Conservation (phyloP, 2,797 vertebrate species). For the Galaxias olidus region DNA sequence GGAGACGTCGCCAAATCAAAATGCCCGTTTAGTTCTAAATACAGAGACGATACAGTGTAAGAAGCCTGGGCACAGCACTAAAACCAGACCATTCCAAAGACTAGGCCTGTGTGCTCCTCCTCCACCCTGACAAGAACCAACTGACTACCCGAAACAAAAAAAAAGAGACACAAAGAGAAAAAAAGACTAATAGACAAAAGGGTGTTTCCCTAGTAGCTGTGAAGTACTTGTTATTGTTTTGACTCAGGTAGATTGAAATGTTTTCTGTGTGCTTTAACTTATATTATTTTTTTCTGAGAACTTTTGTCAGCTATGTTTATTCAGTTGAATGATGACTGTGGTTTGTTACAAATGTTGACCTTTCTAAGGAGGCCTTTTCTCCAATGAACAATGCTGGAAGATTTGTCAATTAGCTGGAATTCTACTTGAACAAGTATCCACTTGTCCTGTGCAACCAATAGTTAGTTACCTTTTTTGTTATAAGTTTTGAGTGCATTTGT, state of each 20-base stretch:
- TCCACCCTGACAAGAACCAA: conserved; percentile 33
- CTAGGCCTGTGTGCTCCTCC: conserved; percentile 47
- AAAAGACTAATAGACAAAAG: conserved; percentile 5
- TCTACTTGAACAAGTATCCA: conserved; percentile 15
- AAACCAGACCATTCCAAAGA: conserved; percentile 76
- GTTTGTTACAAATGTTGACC: conserved; percentile 26
- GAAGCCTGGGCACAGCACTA: conserved; percentile 62
- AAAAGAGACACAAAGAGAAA: neutral
- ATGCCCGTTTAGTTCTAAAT: conserved; percentile 18
- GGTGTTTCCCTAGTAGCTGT: conserved; percentile 51
- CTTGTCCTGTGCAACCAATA: neutral
- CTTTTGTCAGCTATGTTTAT: conserved; percentile 62
- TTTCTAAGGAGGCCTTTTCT: conserved; percentile 28
- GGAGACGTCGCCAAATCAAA: conserved; percentile 54
- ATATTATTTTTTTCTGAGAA: conserved; percentile 36
- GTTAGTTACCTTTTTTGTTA: neutral
- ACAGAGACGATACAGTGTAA: conserved; percentile 23
- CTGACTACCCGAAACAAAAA: neutral
- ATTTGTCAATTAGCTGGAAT: conserved; percentile 23
- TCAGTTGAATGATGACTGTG: conserved; percentile 43
- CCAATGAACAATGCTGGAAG: conserved; percentile 4
- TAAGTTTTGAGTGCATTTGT: conserved; percentile 23
- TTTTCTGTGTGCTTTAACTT: conserved; percentile 67
- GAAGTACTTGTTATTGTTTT: conserved; percentile 58
- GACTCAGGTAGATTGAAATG: conserved; percentile 67